Conservation (phyloP, 1,140 invertebrate species). For the Campoletis sonorensis region DNA sequence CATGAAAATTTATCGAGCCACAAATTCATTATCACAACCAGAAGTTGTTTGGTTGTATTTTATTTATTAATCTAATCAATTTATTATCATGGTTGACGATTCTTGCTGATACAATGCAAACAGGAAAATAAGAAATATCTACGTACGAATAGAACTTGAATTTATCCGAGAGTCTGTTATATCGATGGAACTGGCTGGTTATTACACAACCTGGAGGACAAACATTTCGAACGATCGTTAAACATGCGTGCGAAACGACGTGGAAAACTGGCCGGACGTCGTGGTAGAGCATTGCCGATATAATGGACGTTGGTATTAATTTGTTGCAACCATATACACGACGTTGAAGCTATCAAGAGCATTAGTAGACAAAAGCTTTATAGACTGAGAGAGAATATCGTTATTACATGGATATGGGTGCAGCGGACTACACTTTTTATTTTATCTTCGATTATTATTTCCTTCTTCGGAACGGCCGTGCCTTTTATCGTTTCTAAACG, state of each 20-base stretch:
- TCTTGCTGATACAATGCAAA: too few relatives aligned
- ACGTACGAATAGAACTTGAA: too few relatives aligned
- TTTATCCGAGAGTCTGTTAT: not conserved
- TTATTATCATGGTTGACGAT: not conserved
- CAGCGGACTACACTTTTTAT: constrained; percentile 3
- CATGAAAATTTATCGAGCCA: too few relatives aligned
- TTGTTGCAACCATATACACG: not conserved
- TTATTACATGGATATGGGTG: not conserved
- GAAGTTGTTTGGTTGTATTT: not conserved
- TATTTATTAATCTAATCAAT: not conserved
- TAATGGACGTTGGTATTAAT: constrained; percentile 2
- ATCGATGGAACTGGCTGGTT: not conserved
- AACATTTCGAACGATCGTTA: not conserved
- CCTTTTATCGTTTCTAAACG: constrained; percentile 8
- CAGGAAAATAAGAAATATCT: too few relatives aligned
- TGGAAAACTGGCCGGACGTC: not conserved
- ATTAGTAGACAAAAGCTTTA: constrained; percentile 3
- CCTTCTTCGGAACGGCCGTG: not conserved
- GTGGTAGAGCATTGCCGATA: not conserved
- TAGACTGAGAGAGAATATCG: not conserved
- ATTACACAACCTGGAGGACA: not conserved
- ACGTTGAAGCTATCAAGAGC: not conserved
- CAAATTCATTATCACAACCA: too few relatives aligned
- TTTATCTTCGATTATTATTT: constrained; percentile 20
- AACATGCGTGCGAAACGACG: not conserved